These are phyloP conservation scores for Lethenteron camtschaticum DNA, from an alignment of 2,113 vertebrate genomes.

Conservation along the genomic window DNA sequence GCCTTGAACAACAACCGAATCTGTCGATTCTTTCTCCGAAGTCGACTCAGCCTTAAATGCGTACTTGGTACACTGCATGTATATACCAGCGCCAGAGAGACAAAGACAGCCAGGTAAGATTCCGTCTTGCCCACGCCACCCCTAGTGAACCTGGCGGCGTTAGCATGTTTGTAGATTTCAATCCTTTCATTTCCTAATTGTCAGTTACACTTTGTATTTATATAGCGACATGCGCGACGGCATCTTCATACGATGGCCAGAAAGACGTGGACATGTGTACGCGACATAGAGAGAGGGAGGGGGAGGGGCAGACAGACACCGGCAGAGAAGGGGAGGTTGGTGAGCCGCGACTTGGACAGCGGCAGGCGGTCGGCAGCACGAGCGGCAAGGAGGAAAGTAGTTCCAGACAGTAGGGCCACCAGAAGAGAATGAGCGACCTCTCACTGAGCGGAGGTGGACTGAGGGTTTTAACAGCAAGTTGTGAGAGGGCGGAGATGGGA, in stretches of 20 bases:
- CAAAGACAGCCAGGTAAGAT: too few species aligned
- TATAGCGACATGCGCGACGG: conserved; percentile 12
- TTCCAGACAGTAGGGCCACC: neutral
- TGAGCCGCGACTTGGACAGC: conserved; percentile 5
- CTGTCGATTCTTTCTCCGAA: too few species aligned
- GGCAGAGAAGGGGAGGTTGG: neutral
- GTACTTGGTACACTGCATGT: too few species aligned
- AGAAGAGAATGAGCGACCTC: neutral
- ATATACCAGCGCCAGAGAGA: too few species aligned
- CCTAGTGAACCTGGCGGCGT: too few species aligned
- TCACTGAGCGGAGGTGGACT: conserved; percentile 9
- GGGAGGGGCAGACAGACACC: neutral
- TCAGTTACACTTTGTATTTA: neutral
- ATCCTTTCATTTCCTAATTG: too few species aligned
- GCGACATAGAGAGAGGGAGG: neutral
- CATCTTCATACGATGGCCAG: conserved; percentile 9
- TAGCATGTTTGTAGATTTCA: too few species aligned
- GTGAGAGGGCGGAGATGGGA: too few species aligned
- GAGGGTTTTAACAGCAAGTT: neutral
- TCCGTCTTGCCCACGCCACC: too few species aligned
- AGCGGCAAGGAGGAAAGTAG: conserved; percentile 10
- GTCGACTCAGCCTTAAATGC: too few species aligned
- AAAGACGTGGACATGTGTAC: neutral
- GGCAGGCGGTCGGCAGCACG: neutral
- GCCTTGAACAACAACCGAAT: too few species aligned